Evolutionary conservation across 2,888 invertebrate genomes (phyloP), one percentile per base, ranked within the genome.

Genomic region (Polymixis flavicincta): DNA sequence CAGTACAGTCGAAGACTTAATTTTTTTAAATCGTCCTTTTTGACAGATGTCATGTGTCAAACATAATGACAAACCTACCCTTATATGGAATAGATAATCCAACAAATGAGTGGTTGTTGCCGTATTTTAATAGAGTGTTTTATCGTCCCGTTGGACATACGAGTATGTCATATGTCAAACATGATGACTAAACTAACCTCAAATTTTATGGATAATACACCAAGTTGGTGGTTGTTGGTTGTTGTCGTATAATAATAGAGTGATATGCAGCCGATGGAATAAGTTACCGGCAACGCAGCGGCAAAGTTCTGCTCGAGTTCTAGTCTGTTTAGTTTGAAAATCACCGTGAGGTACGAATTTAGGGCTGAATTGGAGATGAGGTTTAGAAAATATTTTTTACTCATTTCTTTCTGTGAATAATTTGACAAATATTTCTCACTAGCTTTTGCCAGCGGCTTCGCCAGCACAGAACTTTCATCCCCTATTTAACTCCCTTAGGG

Each of bases 231-330:
- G 71, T 74, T 45, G 72, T 76, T 75, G 73, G 71, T 74, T 45
- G 72, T 76, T 75, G 73, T 74, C 59, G 78, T 81, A 87, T 85
- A 87, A 84, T 89, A 90, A 91, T 90, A 78, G 85, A 88, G 87
- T 89, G 86, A 87, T 90, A 90, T 89, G 90, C 89, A 89, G 83
- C 84, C 83, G 79, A 85, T 82, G 85, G 88, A 84, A 85, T 87
- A 89, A 91, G 87, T 90, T 90, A 85, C 78, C 76, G 80, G 87
- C 89, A 86, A 87, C 87, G 84, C 86, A 87, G 92, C 90, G 85
- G 77, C 78, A 88, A 91, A 91, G 84, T 91, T 91, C 73, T 52
- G 54, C 69, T 76, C 25, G 71, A 85, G 85, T 79, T 85, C 76
- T 74, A 78, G 78, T 82, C 85, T 79, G 85, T 83, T 86, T 80